A percentile compares a stretch with the other conserved stretches of the same genome.
Evolutionary conservation across 2,113 vertebrate species (phyloP).

Genomic region (Parus major): DNA sequence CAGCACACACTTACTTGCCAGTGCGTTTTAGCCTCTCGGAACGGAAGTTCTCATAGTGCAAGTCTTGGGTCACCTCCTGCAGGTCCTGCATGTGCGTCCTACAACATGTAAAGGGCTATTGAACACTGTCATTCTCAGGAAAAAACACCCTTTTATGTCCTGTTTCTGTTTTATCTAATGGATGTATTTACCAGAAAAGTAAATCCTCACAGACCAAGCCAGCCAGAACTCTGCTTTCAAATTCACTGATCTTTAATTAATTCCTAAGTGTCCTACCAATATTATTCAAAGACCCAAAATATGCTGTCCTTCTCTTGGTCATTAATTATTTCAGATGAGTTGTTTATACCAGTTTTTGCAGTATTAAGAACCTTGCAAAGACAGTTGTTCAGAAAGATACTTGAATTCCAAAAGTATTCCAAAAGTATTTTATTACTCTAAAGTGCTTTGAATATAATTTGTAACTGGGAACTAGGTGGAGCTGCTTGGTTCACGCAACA

Average conservation of each 20-base stretch:
- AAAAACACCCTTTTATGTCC: neutral
- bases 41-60: constrained; percentile 92
- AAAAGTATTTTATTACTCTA: neutral
- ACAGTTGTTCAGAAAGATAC: neutral
- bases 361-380: neutral
- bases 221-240: neutral
- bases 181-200: neutral
- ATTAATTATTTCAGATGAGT: neutral
- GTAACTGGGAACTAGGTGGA: neutral
- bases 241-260: neutral
- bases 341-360: neutral
- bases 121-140: neutral
- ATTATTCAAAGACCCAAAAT: neutral
- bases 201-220: neutral
- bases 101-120: neutral
- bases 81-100: constrained; percentile 91
- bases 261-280: neutral
- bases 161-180: neutral
- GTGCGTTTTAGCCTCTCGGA: constrained; percentile 87
- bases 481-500: neutral
- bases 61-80: constrained; percentile 88
- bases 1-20: constrained; percentile 75
- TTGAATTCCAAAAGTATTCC: neutral
- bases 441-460: neutral
- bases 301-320: neutral